phyloP scores from a whole-genome alignment of 2,888 invertebrate species.

The Archips crataeganus region DNA sequence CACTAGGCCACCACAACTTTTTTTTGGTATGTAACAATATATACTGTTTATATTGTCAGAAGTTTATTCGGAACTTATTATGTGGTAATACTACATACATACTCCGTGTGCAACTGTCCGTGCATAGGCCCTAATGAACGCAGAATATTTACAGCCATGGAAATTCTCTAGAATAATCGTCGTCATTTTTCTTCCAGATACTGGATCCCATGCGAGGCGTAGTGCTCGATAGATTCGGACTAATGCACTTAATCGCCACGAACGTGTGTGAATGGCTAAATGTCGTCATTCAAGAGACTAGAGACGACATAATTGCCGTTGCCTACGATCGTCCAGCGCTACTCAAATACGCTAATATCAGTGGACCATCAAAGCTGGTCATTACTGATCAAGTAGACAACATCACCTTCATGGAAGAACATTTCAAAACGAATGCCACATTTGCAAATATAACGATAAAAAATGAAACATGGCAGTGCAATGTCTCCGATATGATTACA shows the following conservation, averaged over 20 bases:
- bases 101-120: too few relatives aligned
- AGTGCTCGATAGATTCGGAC: constrained; percentile 90
- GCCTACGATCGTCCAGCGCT: constrained; percentile 69
- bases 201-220: constrained; percentile 80
- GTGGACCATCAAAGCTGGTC: constrained; percentile 58
- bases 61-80: too few relatives aligned
- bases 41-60: too few relatives aligned
- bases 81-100: too few relatives aligned
- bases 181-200: constrained; percentile 60
- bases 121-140: background rate
- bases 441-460: constrained; percentile 54
- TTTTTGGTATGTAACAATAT: too few relatives aligned
- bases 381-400: constrained; percentile 60
- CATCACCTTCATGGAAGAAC: constrained; percentile 54
- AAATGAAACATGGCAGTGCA: constrained; percentile 70
- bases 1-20: too few relatives aligned
- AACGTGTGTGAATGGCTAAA: constrained; percentile 97
- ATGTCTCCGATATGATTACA: constrained; percentile 84
- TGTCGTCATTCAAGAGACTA: constrained; percentile 94
- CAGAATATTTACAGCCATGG: background rate
- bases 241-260: constrained; percentile 97
- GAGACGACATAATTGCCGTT: constrained; percentile 90
- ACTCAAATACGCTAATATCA: constrained; percentile 71
- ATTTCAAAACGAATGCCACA: constrained; percentile 40
- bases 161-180: background rate